Conservation (phyloP, 2,888 invertebrate species). For the Cephalotes varians region DNA sequence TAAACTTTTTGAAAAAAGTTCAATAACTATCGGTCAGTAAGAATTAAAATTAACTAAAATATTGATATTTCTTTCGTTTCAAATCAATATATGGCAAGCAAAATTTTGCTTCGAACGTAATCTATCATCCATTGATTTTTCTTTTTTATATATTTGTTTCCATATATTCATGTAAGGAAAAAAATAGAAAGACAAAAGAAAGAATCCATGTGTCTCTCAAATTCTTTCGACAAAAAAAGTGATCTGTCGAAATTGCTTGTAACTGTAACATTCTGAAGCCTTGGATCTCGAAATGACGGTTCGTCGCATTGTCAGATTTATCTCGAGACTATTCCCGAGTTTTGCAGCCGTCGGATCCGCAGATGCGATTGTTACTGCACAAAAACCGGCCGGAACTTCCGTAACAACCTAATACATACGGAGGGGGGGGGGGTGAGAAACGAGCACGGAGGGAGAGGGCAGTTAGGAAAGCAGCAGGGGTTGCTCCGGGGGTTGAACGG, state of each 20-base stretch:
- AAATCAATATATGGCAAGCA: neutral
- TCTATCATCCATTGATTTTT: neutral
- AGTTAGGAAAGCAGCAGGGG: conserved; percentile 52
- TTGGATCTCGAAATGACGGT: neutral
- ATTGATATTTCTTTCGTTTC: neutral
- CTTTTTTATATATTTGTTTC: neutral
- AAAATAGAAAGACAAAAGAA: neutral
- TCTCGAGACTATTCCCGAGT: conserved; percentile 35
- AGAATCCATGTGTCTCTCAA: neutral
- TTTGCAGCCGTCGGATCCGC: conserved; percentile 24
- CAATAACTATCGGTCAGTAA: neutral
- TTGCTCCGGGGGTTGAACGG: conserved; percentile 48
- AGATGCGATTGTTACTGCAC: conserved; percentile 46
- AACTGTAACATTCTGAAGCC: conserved; percentile 12
- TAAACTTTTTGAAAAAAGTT: neutral
- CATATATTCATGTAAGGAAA: no score
- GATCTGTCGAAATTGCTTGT: neutral
- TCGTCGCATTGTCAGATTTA: conserved; percentile 45
- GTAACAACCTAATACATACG: conserved; percentile 55
- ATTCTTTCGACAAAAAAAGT: neutral
- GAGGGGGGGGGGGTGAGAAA: conserved; percentile 19
- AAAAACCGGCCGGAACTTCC: conserved; percentile 52
- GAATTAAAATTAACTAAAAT: neutral
- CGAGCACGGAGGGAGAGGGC: conserved; percentile 17
- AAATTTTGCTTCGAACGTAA: neutral